A percentile compares a stretch with the other conserved stretches of the same genome.
phyloP scores from a whole-genome alignment of 2,888 invertebrate species.

The Lepidonotus clava region DNA sequence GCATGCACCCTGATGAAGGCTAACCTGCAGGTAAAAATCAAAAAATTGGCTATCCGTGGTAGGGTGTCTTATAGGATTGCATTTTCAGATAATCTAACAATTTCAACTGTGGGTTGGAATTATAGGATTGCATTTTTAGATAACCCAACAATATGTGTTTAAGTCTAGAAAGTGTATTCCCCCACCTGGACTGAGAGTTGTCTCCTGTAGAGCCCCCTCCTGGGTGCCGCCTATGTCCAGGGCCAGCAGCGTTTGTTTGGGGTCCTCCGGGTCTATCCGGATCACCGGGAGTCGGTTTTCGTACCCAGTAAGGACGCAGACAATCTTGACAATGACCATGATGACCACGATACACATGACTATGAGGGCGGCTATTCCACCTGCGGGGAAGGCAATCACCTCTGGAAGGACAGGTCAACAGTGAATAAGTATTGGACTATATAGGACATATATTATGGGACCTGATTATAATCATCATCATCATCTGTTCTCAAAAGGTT shows the following conservation, averaged over 20 bases:
- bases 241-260: slow-evolving; percentile 9
- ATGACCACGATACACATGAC: slow-evolving; percentile 60
- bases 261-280: slow-evolving; percentile 14
- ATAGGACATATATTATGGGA: neutral
- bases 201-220: neutral
- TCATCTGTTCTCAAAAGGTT: no score
- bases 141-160: neutral
- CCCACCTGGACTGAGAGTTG: neutral
- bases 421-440: neutral
- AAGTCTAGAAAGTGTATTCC: neutral
- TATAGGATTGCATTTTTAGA: neutral
- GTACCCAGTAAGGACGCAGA: slow-evolving; percentile 64
- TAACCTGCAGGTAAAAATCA: no score
- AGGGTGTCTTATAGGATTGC: no score
- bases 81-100: no score
- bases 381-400: slow-evolving; percentile 64
- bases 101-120: no score
- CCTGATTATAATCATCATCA: no score
- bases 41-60: no score
- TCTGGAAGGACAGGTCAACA: slow-evolving; percentile 57
- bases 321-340: slow-evolving; percentile 63
- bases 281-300: slow-evolving; percentile 58
- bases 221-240: neutral
- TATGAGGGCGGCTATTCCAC: slow-evolving; percentile 64
- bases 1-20: no score